Conservation (phyloP, 1,140 invertebrate species). For the Rhagoletis zephyria region DNA sequence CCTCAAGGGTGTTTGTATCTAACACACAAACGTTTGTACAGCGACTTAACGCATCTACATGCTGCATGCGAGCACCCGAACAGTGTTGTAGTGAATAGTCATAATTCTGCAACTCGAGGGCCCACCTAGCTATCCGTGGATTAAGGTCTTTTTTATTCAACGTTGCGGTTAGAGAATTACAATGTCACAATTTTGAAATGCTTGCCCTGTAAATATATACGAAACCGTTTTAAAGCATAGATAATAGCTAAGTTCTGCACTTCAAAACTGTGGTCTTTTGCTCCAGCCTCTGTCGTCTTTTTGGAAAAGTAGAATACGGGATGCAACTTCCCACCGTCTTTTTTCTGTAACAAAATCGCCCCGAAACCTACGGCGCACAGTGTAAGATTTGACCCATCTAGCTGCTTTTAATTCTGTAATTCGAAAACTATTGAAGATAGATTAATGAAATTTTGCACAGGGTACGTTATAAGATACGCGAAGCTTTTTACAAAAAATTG, state of each 20-base stretch:
- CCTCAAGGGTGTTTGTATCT: no score
- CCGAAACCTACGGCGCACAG: no score
- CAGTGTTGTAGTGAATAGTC: slow-evolving; percentile 54
- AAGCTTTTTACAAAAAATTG: no score
- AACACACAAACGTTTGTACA: no score
- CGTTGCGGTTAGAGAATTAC: slow-evolving; percentile 67
- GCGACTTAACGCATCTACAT: slow-evolving; percentile 62
- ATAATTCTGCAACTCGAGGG: slow-evolving; percentile 59
- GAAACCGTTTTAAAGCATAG: slow-evolving; percentile 74
- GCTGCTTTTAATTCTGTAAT: no score
- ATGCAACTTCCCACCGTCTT: slow-evolving; percentile 60
- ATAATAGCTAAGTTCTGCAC: slow-evolving; percentile 75
- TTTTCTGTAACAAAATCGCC: neutral
- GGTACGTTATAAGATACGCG: no score
- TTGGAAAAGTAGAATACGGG: slow-evolving; percentile 73
- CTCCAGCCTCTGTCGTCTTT: slow-evolving; percentile 68
- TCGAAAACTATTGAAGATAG: no score
- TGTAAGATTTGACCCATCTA: no score
- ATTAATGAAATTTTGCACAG: no score
- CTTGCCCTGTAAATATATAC: slow-evolving; percentile 74
- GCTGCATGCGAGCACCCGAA: slow-evolving; percentile 66
- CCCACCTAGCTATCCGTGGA: slow-evolving; percentile 68
- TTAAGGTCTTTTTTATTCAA: slow-evolving; percentile 68
- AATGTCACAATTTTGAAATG: slow-evolving; percentile 74
- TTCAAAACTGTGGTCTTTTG: slow-evolving; percentile 56